Conservation (phyloP, 1,140 invertebrate species). For the Dryas iulia region DNA sequence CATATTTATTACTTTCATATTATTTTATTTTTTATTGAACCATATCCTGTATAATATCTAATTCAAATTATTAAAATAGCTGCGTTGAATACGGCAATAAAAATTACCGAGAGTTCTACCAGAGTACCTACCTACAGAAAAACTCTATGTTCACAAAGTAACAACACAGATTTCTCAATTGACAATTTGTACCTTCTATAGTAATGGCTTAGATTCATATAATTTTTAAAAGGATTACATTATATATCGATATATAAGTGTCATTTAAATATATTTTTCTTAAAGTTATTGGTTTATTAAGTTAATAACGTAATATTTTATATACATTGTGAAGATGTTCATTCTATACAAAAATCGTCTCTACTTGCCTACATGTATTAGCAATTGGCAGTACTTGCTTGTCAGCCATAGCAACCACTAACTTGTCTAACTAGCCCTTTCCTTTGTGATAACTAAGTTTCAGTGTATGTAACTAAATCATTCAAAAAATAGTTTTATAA, state of each 20-base stretch:
- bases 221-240: background rate
- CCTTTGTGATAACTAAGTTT: constrained; percentile 37
- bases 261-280: background rate
- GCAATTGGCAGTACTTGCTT: constrained; percentile 2
- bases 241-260: background rate
- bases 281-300: background rate
- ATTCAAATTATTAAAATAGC: too few relatives aligned
- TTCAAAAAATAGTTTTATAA: background rate
- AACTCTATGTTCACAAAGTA: too few relatives aligned
- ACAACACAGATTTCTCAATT: background rate
- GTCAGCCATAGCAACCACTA: constrained; percentile 23
- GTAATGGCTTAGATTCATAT: background rate
- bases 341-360: background rate
- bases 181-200: background rate
- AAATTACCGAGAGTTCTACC: too few relatives aligned
- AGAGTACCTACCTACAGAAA: too few relatives aligned
- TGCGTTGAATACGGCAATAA: too few relatives aligned
- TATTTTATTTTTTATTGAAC: too few relatives aligned
- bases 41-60: too few relatives aligned
- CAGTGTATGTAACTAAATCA: background rate
- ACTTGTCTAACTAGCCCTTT: constrained; percentile 34
- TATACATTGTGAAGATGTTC: background rate
- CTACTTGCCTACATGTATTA: background rate
- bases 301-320: background rate
- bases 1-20: too few relatives aligned